A percentile compares a stretch with the other conserved stretches of the same genome.
These are phyloP conservation scores for Drosophila nigromelanica DNA, from an alignment of 1,140 invertebrate genomes.

Conservation along the genomic window DNA sequence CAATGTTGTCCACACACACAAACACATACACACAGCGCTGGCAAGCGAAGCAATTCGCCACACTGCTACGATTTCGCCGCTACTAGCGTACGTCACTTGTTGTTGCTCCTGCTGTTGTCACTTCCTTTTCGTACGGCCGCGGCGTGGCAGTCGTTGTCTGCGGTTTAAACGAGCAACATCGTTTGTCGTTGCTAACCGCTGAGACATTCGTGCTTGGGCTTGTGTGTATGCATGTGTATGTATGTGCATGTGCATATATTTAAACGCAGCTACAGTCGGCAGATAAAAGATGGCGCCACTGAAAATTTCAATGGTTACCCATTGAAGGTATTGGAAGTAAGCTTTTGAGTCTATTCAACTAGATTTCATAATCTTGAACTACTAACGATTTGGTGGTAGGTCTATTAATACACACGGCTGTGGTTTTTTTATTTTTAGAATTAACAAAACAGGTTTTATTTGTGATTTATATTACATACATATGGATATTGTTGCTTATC, in stretches of 20 bases:
- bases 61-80: constrained; percentile 29
- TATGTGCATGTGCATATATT: neutral
- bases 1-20: neutral
- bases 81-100: constrained; percentile 8
- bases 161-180: neutral
- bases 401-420: neutral
- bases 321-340: neutral
- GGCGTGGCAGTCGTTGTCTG: neutral
- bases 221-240: neutral
- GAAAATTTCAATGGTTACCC: neutral
- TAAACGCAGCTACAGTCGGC: neutral
- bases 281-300: neutral
- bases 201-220: neutral
- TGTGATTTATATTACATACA: constrained; percentile 21
- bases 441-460: constrained; percentile 70
- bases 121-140: neutral
- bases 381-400: too few species aligned
- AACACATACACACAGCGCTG: too few species aligned
- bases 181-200: neutral
- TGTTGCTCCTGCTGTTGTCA: neutral
- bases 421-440: neutral
- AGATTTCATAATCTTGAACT: too few species aligned
- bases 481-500: constrained; percentile 24
- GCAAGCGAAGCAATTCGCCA: constrained; percentile 2
- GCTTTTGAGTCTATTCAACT: neutral